These are phyloP conservation scores for Limnephilus auricula DNA, from an alignment of 2,888 invertebrate species.

Conservation along the genomic window DNA sequence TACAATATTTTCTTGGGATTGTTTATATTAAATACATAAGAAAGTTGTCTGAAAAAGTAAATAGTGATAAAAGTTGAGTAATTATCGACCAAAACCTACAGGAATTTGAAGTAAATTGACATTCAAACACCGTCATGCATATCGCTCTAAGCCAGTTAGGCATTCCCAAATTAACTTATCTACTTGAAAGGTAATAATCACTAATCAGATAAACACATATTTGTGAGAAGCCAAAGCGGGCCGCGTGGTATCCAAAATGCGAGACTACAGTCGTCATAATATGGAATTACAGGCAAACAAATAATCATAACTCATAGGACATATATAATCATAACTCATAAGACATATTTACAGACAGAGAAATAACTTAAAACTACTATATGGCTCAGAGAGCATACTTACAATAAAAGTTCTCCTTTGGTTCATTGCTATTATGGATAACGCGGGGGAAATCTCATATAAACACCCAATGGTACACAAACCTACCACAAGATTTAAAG, in stretches of 20 bases:
- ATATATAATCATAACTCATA: too few species aligned
- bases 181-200: slow-evolving; percentile 24
- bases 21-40: too few species aligned
- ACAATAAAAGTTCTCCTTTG: too few species aligned
- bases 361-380: too few species aligned
- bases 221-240: slow-evolving; percentile 32
- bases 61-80: background rate
- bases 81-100: background rate
- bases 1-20: too few species aligned
- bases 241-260: background rate
- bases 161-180: background rate
- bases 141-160: slow-evolving; percentile 38
- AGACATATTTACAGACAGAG: too few species aligned
- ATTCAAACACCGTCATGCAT: background rate
- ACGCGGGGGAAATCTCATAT: too few species aligned
- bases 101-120: background rate
- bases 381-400: too few species aligned
- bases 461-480: too few species aligned
- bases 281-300: background rate
- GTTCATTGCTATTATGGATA: too few species aligned
- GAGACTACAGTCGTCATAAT: background rate
- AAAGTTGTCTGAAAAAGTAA: too few species aligned
- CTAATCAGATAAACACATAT: slow-evolving; percentile 50
- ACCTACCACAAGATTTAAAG: too few species aligned
- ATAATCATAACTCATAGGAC: background rate